Base-by-base conservation (phyloP, 2,888 invertebrate genomes). In the Cheiracanthium punctorium region DNA sequence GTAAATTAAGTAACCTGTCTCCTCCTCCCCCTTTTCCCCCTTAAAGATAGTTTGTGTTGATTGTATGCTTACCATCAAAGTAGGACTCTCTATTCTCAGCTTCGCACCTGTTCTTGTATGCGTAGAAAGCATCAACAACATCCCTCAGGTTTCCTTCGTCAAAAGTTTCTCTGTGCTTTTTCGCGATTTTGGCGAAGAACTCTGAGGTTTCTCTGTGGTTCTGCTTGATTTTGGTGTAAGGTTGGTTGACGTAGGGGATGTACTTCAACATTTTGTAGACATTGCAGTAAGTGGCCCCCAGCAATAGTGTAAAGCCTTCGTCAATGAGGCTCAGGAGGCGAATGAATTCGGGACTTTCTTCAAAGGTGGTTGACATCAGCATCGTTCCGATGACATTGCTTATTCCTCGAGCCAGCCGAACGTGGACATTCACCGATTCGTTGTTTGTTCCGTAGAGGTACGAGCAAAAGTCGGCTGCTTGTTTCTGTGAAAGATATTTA, bases 331-430 rank as follows among this genome's bases (percentile, higher is more conserved):
- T 93, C 93, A 96, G 96, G 90, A 97, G 95, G 80, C 96, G 93
- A 75, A 94, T 93, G 92, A 97, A 97, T 76, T 95, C 94, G 5
- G 93, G 92, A 91, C 95, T 95, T 81, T 94, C 94, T 12, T 85
- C 84, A 92, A 97, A 97, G 64, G 96, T 94, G 4, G 96, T 95
- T 41, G 96, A 96, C 97, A 97, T 97, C 90, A 97, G 94, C 90
- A 97, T 94, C 88, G 96, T 95, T 92, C 97, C 97, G 89, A 97
- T 97, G 4, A 97, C 96, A 92, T 97, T 97, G 90, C 96, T 96
- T 89, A 97, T 95, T 37, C 96, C 95, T 89, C 96, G 94, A 58
- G 96, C 95, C 75, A 97, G 93, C 28, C 94, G 93, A 10, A 95
- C 94, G 76, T 95, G 95, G 79, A 96, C 92, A 90, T 96, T 95